A percentile compares a stretch with the other conserved stretches of the same genome.
Evolutionary conservation across 2,888 invertebrate species (phyloP).

Genomic region (Drosophila nigritarsus): DNA sequence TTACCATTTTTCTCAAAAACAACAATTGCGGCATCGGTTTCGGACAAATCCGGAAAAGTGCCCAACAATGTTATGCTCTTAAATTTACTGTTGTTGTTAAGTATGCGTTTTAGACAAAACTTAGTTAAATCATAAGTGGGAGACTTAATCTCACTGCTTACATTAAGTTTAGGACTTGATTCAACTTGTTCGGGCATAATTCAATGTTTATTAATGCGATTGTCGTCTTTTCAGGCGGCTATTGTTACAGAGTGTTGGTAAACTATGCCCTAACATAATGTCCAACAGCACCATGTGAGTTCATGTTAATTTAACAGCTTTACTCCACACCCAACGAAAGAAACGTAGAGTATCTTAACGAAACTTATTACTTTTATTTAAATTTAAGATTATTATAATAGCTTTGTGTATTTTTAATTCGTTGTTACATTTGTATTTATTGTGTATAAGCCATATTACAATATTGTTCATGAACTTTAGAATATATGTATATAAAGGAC

Average conservation of each 20-base stretch:
- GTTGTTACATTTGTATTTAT: constrained; percentile 64
- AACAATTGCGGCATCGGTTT: constrained; percentile 89
- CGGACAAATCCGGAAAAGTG: constrained; percentile 86
- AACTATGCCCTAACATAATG: neutral
- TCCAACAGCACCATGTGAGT: neutral
- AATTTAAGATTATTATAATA: neutral
- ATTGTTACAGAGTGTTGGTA: constrained; percentile 15
- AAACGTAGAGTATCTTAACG: neutral
- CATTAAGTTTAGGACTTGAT: constrained; percentile 38
- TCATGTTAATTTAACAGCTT: constrained; percentile 1
- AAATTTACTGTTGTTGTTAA: constrained; percentile 90
- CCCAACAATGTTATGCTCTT: constrained; percentile 89
- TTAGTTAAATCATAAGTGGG: constrained; percentile 87
- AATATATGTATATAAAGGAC: constrained; percentile 60
- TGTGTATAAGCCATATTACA: constrained; percentile 63
- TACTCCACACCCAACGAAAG: constrained; percentile 11
- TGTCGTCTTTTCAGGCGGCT: constrained; percentile 24
- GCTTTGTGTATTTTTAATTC: constrained; percentile 1
- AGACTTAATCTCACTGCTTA: constrained; percentile 50
- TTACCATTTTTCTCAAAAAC: constrained; percentile 91
- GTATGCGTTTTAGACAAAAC: constrained; percentile 89
- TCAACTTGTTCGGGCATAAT: constrained; percentile 52
- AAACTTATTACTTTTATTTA: neutral
- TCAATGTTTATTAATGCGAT: constrained; percentile 35
- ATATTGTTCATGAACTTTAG: constrained; percentile 63